Evolutionary conservation across 2,797 vertebrate genomes (phyloP), one percentile per base, ranked within the genome.

Genomic region (Nannoperca obscura): DNA sequence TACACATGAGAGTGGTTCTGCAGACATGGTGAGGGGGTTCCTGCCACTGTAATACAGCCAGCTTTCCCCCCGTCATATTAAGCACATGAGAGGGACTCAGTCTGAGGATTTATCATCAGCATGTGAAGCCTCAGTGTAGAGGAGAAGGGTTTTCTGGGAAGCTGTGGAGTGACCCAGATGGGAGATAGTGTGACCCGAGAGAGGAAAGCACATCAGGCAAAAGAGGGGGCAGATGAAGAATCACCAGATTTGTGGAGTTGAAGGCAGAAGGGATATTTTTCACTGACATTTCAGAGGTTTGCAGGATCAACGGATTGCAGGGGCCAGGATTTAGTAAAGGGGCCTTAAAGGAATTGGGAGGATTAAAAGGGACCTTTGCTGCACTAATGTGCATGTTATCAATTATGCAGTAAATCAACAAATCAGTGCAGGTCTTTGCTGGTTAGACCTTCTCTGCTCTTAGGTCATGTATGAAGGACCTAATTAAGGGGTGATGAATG

Each of bases 151-250:
- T 84, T 91, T 91, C 88, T 87, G 76, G 89, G 90, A 90, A 91
- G 78, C 71, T 73, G 69, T 85, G 80, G 92, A 91, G 76, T 81
- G 84, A 84, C 88, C 90, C 92, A 94, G 89, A 94, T 94, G 92
- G 84, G 82, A 86, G 86, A 77, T 79, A 38, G 81, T 61, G 73
- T 81, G 88, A 89, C 88, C 83, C 71, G 53, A 74, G 64, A 63
- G 46, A 30, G 10, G n/a, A 67, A 24, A 63, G 60, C 47, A 24
- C 85, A 75, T 67, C 62, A 67, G 82, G 81, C 88, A 71, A 83
- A 71, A 63, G 53, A 53, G 61, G 10, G 61, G 47, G 50, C 24
- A 63, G 38, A 71, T 88, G 79, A 88, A 30, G 71, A 59, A 84
- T 83, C 20, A 50, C 27, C 46, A 52, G 62, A 67, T 84, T 60